Conservation (phyloP, 2,888 invertebrate species). For the Fragum whitleyi region DNA sequence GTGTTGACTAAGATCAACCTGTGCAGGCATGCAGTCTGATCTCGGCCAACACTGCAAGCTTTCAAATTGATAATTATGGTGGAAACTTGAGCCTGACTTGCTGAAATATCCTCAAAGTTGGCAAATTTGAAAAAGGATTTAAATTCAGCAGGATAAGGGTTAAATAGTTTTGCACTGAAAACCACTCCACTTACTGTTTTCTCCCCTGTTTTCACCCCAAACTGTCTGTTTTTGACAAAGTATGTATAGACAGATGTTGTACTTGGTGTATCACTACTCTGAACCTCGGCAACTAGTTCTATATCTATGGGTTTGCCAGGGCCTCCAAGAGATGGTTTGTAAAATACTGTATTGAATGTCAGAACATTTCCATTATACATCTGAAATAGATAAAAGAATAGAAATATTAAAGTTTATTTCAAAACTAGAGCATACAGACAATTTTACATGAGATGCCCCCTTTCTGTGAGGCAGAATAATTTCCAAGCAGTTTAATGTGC, state of each 20-base stretch:
- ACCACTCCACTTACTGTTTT: conserved; percentile 20
- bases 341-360: background rate
- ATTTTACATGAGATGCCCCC: background rate
- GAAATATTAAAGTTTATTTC: background rate
- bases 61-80: no score
- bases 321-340: background rate
- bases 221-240: background rate
- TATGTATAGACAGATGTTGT: conserved; percentile 7
- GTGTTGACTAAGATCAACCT: no score
- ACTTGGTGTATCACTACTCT: background rate
- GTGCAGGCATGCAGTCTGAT: no score
- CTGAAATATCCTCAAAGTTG: no score
- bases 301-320: background rate
- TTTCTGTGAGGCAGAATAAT: no score
- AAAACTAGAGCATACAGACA: background rate
- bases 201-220: background rate
- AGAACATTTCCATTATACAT: background rate
- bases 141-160: no score
- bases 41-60: no score
- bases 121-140: no score
- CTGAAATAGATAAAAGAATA: conserved; percentile 3
- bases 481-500: no score
- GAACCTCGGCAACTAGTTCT: background rate
- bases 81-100: no score
- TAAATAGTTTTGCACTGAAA: no score